phyloP scores from a whole-genome alignment of 2,888 invertebrate species.

The Euplagia quadripunctaria region DNA sequence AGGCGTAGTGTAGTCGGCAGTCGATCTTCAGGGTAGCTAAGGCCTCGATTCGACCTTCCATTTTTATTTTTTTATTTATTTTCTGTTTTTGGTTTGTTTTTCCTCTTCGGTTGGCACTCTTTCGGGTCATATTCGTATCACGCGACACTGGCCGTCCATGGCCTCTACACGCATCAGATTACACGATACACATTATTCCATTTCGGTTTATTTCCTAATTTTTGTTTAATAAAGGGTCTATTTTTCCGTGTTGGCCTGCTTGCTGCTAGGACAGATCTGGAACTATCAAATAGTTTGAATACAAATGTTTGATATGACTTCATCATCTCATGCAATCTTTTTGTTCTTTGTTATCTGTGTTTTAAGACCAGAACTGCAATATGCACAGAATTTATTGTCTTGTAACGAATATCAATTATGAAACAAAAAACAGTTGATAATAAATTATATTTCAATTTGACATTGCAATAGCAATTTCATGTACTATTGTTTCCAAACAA shows the following conservation, averaged over 20 bases:
- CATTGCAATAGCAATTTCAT: too few species aligned
- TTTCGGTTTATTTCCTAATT: constrained; percentile 58
- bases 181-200: constrained; percentile 76
- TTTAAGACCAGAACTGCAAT: not conserved
- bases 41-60: constrained; percentile 67
- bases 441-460: not conserved
- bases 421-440: not conserved
- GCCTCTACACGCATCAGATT: constrained; percentile 74
- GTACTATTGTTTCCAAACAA: too few species aligned
- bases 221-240: constrained; percentile 69
- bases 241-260: constrained; percentile 78
- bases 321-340: constrained; percentile 50
- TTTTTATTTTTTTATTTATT: constrained; percentile 61
- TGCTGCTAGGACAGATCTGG: constrained; percentile 76
- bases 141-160: constrained; percentile 71
- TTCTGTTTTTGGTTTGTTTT: constrained; percentile 61
- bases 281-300: constrained; percentile 41
- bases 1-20: constrained; percentile 73
- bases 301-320: constrained; percentile 57
- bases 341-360: not conserved
- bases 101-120: constrained; percentile 64
- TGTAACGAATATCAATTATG: not conserved
- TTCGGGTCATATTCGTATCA: constrained; percentile 82
- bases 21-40: constrained; percentile 72
- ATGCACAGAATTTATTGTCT: not conserved